Percentiles rank a stretch among this genome's conserved stretches.
Evolutionary conservation across 2,888 invertebrate genomes (phyloP).

Genomic region (Phalera bucephala): DNA sequence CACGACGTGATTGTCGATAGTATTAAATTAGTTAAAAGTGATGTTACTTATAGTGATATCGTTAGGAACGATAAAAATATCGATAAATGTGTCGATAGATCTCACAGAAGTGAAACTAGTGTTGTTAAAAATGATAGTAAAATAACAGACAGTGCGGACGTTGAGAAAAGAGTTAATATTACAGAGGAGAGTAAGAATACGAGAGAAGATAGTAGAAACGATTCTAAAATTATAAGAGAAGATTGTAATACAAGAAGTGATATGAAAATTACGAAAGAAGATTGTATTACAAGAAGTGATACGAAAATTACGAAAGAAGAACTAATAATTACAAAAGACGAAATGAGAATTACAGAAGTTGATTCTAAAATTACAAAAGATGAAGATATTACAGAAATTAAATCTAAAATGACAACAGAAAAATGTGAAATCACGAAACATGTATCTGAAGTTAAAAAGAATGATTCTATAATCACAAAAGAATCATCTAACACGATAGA

Average conservation of each 20-base stretch:
- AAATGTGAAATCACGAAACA: too few species aligned
- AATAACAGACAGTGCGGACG: too few species aligned
- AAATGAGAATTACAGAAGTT: too few species aligned
- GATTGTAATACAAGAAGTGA: conserved; percentile 43
- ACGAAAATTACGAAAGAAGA: too few species aligned
- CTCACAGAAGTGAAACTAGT: conserved; percentile 55
- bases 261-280: conserved; percentile 39
- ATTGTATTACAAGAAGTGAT: conserved; percentile 7
- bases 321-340: too few species aligned
- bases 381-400: too few species aligned
- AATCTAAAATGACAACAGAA: too few species aligned
- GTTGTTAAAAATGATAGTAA: conserved; percentile 45
- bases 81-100: conserved; percentile 49
- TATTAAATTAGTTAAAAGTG: conserved; percentile 28
- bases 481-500: neutral
- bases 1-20: conserved; percentile 17
- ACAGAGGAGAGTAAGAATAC: too few species aligned
- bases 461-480: neutral
- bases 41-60: conserved; percentile 39
- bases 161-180: too few species aligned
- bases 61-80: conserved; percentile 38
- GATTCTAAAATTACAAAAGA: too few species aligned
- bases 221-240: conserved; percentile 18
- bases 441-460: too few species aligned
- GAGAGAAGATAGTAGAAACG: too few species aligned